phyloP scores from a whole-genome alignment of 2,113 vertebrate genomes.

The Pithys albifrons region DNA sequence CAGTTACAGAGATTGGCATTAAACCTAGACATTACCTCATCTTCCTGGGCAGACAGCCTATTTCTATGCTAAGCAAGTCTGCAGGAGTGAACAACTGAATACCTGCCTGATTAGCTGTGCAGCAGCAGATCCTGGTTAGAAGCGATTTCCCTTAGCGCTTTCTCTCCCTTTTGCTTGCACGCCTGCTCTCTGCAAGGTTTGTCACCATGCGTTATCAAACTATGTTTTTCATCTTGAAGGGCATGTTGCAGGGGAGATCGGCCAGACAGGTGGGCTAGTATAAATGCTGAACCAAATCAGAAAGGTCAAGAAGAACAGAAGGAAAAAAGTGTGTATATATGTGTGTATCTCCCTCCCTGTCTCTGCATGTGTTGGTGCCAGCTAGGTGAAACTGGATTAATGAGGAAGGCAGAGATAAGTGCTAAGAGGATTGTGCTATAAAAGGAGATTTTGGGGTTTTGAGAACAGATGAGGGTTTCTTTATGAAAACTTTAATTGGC shows the following conservation, averaged over 20 bases:
- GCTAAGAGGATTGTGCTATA: constrained; percentile 59
- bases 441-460: constrained; percentile 62
- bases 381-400: constrained; percentile 65
- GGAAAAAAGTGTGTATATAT: not conserved
- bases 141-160: constrained; percentile 65
- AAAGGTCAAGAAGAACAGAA: constrained; percentile 66
- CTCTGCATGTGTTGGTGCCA: constrained; percentile 43
- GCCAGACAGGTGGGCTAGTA: constrained; percentile 63
- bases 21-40: constrained; percentile 98
- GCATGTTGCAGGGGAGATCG: constrained; percentile 39
- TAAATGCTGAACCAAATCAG: constrained; percentile 53
- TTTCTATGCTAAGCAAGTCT: constrained; percentile 93
- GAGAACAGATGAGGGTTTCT: constrained; percentile 52
- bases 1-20: constrained; percentile 92
- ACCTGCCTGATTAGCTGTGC: constrained; percentile 88
- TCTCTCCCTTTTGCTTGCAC: constrained; percentile 61
- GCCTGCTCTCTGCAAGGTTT: constrained; percentile 50
- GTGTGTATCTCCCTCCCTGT: not conserved
- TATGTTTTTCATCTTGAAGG: constrained; percentile 64
- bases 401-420: constrained; percentile 63
- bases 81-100: constrained; percentile 87
- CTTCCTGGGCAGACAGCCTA: constrained; percentile 91
- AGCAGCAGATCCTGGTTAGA: constrained; percentile 74
- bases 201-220: constrained; percentile 55
- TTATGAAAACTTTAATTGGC: constrained; percentile 69